Evolutionary conservation across 2,113 vertebrate species (phyloP).

Genomic region (Cinclus cinclus): DNA sequence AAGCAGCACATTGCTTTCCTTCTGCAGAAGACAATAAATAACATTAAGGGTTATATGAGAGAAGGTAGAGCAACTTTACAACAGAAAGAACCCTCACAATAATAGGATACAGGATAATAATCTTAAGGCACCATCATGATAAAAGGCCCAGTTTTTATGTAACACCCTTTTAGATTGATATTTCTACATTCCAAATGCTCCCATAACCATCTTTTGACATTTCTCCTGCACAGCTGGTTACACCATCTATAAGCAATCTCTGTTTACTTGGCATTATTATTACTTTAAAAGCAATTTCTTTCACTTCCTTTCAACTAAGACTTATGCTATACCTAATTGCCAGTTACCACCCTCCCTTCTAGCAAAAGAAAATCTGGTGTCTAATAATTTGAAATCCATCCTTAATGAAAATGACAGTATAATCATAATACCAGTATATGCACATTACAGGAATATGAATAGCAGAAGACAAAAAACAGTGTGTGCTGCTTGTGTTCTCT

Average conservation of each 20-base stretch:
- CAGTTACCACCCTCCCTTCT: background rate
- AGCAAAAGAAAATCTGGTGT: background rate
- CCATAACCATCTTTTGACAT: constrained; percentile 28
- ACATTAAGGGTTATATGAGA: background rate
- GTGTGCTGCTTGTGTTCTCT: background rate
- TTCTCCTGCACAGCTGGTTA: constrained; percentile 18
- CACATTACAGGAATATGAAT: background rate
- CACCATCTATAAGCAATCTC: constrained; percentile 1
- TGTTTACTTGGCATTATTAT: constrained; percentile 19
- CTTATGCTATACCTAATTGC: background rate
- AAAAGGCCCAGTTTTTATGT: background rate
- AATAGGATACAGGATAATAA: background rate
- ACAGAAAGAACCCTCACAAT: background rate
- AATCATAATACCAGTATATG: background rate
- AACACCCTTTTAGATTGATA: constrained; percentile 2
- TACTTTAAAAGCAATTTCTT: constrained; percentile 38
- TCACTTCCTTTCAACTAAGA: background rate
- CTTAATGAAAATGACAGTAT: background rate
- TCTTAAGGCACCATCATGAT: background rate
- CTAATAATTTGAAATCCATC: background rate
- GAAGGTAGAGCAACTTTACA: background rate
- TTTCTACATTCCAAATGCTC: constrained; percentile 14
- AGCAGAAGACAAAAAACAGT: background rate
- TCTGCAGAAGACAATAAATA: constrained; percentile 11
- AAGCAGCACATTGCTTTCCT: background rate